Conservation (phyloP, 2,113 vertebrate species). For the Girardinichthys multiradiatus region DNA sequence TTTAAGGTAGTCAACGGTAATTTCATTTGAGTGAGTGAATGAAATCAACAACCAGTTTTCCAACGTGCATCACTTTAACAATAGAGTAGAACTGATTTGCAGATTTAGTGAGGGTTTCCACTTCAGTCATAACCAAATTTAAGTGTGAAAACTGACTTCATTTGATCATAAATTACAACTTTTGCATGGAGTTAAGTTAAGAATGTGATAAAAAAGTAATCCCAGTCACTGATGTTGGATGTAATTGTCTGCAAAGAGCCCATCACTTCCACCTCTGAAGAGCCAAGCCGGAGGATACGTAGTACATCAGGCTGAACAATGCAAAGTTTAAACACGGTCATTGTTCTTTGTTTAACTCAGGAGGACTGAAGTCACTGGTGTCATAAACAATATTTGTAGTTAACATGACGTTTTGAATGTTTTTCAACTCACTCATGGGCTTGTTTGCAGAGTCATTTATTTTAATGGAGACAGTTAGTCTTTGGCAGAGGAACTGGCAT, state of each 20-base stretch:
- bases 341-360: conserved; percentile 20
- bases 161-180: conserved; percentile 49
- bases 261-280: conserved; percentile 55
- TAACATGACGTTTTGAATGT: conserved; percentile 47
- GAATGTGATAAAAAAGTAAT: conserved; percentile 43
- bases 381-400: conserved; percentile 41
- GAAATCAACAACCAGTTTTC: conserved; percentile 42
- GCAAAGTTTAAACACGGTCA: conserved; percentile 47
- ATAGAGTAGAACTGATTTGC: background rate
- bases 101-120: background rate
- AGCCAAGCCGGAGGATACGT: conserved; percentile 45
- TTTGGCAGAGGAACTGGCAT: conserved; percentile 35
- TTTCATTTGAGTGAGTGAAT: conserved; percentile 28
- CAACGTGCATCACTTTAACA: background rate
- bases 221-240: conserved; percentile 34
- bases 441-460: conserved; percentile 50
- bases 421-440: conserved; percentile 31
- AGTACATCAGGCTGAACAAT: conserved; percentile 33
- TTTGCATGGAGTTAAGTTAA: conserved; percentile 24
- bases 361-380: conserved; percentile 24
- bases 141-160: conserved; percentile 24
- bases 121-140: background rate
- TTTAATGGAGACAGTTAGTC: conserved; percentile 28
- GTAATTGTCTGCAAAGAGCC: conserved; percentile 67
- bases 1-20: conserved; percentile 11